Conservation (phyloP, 2,888 invertebrate species). For the Dione vanillae region DNA sequence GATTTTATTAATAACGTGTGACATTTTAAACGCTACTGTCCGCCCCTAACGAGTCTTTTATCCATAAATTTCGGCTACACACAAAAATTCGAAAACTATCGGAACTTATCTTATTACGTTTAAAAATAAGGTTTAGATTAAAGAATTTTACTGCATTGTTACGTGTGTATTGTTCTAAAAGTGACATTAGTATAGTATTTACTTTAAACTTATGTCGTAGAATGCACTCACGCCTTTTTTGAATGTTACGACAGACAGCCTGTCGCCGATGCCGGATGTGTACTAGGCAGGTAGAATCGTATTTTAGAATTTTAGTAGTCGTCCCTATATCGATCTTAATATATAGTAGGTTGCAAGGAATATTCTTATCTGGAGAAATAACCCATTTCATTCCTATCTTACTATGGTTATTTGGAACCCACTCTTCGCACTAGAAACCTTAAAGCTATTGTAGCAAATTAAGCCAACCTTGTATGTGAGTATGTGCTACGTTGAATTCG, state of each 20-base stretch:
- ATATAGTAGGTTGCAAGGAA: background rate
- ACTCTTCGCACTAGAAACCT: too few species aligned
- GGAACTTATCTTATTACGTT: conserved; percentile 13
- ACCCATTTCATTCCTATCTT: too few species aligned
- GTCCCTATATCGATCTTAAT: background rate
- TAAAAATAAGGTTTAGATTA: conserved; percentile 39
- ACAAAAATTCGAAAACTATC: conserved; percentile 11
- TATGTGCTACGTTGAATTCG: too few species aligned
- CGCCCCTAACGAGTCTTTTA: conserved; percentile 57
- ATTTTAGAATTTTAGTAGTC: background rate
- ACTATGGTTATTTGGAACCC: too few species aligned
- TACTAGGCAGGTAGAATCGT: conserved; percentile 37
- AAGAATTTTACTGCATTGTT: conserved; percentile 20
- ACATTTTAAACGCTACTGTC: conserved; percentile 69
- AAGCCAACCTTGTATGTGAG: too few species aligned
- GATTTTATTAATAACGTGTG: conserved; percentile 68
- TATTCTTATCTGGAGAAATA: too few species aligned
- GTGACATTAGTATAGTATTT: conserved; percentile 54
- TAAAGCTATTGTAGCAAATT: too few species aligned
- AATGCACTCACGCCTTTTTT: conserved; percentile 46
- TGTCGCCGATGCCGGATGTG: conserved; percentile 70
- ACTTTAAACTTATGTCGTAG: conserved; percentile 44
- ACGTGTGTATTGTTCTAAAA: conserved; percentile 42
- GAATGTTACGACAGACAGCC: conserved; percentile 59
- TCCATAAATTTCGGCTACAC: conserved; percentile 61